Percentiles rank a stretch among this genome's conserved stretches.
phyloP scores from a whole-genome alignment of 92 coral and sea anemone genomes.

The Actinostola sp. region DNA sequence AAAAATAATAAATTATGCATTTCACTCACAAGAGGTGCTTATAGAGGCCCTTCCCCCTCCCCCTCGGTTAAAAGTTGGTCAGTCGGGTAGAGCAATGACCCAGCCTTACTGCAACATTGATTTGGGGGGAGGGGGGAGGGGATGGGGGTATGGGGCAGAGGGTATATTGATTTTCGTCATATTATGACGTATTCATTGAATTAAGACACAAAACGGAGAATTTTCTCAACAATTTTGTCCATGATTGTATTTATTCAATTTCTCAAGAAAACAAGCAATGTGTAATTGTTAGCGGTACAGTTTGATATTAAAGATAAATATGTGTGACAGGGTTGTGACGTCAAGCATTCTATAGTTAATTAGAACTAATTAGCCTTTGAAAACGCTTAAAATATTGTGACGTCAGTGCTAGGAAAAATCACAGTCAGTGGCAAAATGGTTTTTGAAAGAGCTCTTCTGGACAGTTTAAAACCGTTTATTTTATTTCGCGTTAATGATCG shows the following conservation, averaged over 20 bases:
- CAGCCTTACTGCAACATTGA: too few relatives aligned
- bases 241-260: neutral
- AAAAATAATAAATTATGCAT: too few relatives aligned
- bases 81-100: too few relatives aligned
- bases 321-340: neutral
- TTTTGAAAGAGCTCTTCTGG: neutral
- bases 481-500: neutral
- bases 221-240: constrained; percentile 17
- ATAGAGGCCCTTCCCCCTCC: too few relatives aligned
- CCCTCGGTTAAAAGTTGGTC: too few relatives aligned
- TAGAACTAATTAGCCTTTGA: neutral
- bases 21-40: too few relatives aligned
- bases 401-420: neutral
- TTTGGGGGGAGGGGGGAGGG: too few relatives aligned
- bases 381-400: neutral
- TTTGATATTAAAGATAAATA: neutral
- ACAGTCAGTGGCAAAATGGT: too few relatives aligned
- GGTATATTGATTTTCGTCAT: too few relatives aligned
- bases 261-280: neutral
- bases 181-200: too few relatives aligned
- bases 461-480: neutral
- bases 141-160: too few relatives aligned
- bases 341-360: neutral
- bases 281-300: neutral
- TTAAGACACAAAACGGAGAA: too few relatives aligned